These are phyloP conservation scores for Phyllostomus hastatus DNA, from an alignment of 2,113 vertebrate genomes.

Conservation along the genomic window DNA sequence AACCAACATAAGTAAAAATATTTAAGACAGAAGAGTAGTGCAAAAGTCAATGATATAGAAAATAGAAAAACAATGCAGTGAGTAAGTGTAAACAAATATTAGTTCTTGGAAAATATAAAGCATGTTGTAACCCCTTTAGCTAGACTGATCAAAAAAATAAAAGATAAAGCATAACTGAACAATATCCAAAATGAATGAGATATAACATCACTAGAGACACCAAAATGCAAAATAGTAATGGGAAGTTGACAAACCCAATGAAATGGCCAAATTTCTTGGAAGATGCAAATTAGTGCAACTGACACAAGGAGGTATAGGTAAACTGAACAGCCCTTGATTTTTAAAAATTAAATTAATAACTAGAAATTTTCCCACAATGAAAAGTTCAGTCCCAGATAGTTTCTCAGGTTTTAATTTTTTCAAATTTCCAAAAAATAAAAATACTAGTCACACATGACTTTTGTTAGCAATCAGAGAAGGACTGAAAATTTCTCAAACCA, in stretches of 20 bases:
- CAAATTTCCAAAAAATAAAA: neutral
- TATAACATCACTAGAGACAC: neutral
- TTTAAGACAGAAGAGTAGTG: neutral
- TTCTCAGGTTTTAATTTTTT: constrained; percentile 39
- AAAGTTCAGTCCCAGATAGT: neutral
- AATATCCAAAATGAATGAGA: neutral
- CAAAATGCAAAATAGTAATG: neutral
- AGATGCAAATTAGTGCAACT: neutral
- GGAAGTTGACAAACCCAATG: neutral
- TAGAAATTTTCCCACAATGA: neutral
- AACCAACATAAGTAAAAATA: neutral
- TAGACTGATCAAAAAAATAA: constrained; percentile 3
- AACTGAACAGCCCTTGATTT: neutral
- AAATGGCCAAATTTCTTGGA: neutral
- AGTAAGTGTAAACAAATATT: neutral
- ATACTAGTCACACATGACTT: neutral
- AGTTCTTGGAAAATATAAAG: neutral
- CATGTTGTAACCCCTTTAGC: neutral
- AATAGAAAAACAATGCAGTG: neutral
- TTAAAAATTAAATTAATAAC: constrained; percentile 10
- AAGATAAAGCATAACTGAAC: neutral
- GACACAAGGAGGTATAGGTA: neutral
- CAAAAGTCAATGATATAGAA: neutral
- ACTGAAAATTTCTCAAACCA: neutral
- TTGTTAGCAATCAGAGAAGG: neutral